Conservation (phyloP, 2,797 vertebrate species). For the Staurois parvus region DNA sequence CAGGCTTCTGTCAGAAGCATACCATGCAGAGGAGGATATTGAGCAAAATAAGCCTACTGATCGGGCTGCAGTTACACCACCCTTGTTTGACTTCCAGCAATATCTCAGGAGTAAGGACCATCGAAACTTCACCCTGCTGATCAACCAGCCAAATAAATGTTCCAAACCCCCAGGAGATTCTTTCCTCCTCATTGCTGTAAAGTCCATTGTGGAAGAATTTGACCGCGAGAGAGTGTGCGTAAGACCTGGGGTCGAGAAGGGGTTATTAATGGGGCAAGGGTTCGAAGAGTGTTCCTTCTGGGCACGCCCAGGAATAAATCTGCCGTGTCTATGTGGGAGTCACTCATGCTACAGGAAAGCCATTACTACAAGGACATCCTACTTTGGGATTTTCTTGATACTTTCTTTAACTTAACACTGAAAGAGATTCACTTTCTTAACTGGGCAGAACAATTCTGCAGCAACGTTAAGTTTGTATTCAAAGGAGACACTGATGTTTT, state of each 20-base stretch:
- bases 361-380: constrained; percentile 85
- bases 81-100: constrained; percentile 86
- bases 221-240: constrained; percentile 94
- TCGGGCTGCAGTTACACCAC: constrained; percentile 65
- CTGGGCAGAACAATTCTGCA: constrained; percentile 90
- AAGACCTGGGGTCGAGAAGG: constrained; percentile 93
- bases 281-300: constrained; percentile 90
- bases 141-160: constrained; percentile 94
- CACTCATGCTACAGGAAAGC: constrained; percentile 89
- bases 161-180: constrained; percentile 67
- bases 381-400: constrained; percentile 96
- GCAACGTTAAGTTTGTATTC: constrained; percentile 87
- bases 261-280: constrained; percentile 75
- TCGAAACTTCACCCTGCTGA: constrained; percentile 86
- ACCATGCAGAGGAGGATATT: constrained; percentile 61
- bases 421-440: constrained; percentile 97
- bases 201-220: constrained; percentile 90
- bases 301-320: constrained; percentile 84
- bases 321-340: constrained; percentile 83
- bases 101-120: constrained; percentile 92
- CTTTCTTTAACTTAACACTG: constrained; percentile 96
- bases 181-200: constrained; percentile 92
- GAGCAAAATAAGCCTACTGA: constrained; percentile 56
- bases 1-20: constrained; percentile 56
- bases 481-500: constrained; percentile 95